Percentiles rank a stretch among this genome's conserved stretches.
Evolutionary conservation across 2,888 invertebrate genomes (phyloP).

Genomic region (Germaria angustata): DNA sequence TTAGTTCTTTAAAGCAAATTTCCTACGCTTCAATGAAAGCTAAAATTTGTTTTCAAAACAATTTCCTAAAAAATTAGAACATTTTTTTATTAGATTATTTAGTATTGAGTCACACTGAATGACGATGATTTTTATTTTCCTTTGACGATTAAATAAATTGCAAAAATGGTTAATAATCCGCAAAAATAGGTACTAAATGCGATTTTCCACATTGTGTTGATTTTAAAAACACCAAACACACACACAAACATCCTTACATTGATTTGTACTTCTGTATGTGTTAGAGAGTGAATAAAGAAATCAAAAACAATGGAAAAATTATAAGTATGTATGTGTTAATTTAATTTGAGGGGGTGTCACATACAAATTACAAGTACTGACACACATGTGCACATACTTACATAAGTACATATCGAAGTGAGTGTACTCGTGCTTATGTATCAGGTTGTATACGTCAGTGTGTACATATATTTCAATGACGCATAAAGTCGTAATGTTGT

Average conservation of each 20-base stretch:
- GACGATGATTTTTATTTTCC: constrained; percentile 18
- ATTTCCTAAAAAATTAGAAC: constrained; percentile 27
- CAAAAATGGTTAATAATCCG: not conserved
- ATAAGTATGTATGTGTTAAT: too few relatives aligned
- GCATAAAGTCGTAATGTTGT: constrained; percentile 38
- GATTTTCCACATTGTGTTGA: not conserved
- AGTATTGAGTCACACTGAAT: constrained; percentile 12
- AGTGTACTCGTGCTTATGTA: too few relatives aligned
- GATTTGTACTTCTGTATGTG: too few relatives aligned
- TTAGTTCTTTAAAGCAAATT: not conserved
- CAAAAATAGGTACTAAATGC: not conserved
- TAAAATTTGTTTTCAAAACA: constrained; percentile 23
- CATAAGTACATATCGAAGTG: too few relatives aligned
- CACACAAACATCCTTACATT: not conserved
- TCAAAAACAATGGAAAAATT: constrained; percentile 2
- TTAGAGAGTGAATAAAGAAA: not conserved
- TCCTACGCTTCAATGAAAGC: constrained; percentile 17
- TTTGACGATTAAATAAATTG: constrained; percentile 26
- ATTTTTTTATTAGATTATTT: constrained; percentile 8
- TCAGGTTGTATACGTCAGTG: not conserved
- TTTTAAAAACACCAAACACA: not conserved
- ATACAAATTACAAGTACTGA: not conserved
- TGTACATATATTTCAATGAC: constrained; percentile 29
- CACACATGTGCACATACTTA: too few relatives aligned
- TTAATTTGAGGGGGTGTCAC: constrained; percentile 49